A percentile compares a stretch with the other conserved stretches of the same genome.
Conservation (phyloP, 2,797 vertebrate genomes). For the Ibycter americanus region DNA sequence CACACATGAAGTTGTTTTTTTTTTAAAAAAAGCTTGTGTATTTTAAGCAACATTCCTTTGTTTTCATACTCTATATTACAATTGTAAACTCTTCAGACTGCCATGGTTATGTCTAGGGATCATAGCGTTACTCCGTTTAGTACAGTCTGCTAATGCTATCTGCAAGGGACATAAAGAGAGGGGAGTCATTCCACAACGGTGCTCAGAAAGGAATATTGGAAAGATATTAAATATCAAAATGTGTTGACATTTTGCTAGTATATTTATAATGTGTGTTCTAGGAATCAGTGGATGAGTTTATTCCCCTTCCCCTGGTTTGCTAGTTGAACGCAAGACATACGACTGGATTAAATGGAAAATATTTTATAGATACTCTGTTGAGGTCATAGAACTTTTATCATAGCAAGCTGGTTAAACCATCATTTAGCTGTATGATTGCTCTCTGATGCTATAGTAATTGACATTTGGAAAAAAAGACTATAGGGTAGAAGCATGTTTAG, state of each 20-base stretch:
- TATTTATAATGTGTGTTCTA: background rate
- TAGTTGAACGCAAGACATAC: background rate
- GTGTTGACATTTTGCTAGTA: accelerated
- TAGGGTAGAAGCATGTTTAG: background rate
- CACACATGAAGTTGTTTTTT: background rate
- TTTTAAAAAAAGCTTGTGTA: background rate
- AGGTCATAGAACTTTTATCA: background rate
- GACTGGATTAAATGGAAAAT: background rate
- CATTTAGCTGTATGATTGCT: background rate
- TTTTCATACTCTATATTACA: background rate
- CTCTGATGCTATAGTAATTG: background rate
- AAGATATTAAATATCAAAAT: background rate
- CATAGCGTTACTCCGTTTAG: background rate
- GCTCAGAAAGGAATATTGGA: background rate
- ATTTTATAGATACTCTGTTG: background rate
- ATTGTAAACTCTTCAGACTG: background rate
- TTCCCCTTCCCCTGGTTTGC: background rate
- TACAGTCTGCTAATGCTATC: background rate
- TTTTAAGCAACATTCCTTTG: background rate
- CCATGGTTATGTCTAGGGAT: background rate
- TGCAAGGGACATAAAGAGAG: background rate
- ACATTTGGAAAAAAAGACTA: background rate
- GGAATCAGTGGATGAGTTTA: background rate
- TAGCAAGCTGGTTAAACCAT: background rate
- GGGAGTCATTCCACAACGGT: background rate